phyloP scores from a whole-genome alignment of 2,113 vertebrate species.

The Amblyopsis rosae region DNA sequence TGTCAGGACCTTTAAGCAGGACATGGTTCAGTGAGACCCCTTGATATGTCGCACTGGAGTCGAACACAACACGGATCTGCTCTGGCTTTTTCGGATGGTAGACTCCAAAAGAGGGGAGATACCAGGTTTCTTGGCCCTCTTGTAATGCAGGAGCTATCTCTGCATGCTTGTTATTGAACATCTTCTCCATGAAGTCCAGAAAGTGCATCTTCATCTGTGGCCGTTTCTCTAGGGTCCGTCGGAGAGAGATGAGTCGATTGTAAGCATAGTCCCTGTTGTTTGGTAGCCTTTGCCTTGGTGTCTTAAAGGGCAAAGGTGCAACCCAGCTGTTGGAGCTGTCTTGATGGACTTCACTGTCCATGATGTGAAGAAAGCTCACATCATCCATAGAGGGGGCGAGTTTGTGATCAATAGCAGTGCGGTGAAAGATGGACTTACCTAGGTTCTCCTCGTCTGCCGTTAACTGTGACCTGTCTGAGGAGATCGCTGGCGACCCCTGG shows the following conservation, averaged over 20 bases:
- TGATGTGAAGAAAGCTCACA: too few relatives aligned
- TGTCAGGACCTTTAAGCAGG: neutral
- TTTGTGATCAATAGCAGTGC: neutral
- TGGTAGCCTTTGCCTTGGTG: neutral
- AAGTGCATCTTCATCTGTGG: neutral
- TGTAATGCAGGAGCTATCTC: neutral
- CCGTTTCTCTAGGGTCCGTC: neutral
- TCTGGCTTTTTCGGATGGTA: too few relatives aligned
- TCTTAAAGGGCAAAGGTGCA: neutral
- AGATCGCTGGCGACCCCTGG: too few relatives aligned
- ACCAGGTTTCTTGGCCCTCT: neutral
- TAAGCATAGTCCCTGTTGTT: too few relatives aligned
- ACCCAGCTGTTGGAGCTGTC: neutral
- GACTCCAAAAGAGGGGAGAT: neutral
- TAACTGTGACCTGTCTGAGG: too few relatives aligned
- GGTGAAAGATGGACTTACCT: neutral
- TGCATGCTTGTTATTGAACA: neutral
- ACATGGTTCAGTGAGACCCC: constrained; percentile 4
- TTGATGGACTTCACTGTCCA: too few relatives aligned
- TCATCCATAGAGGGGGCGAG: too few relatives aligned
- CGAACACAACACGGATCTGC: neutral
- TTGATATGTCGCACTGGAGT: neutral
- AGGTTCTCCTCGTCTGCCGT: too few relatives aligned
- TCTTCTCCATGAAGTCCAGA: neutral
- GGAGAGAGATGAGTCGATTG: neutral